A percentile compares a stretch with the other conserved stretches of the same genome.
These are phyloP conservation scores for Eristalis pertinax DNA, from an alignment of 2,888 invertebrate species.

Conservation along the genomic window DNA sequence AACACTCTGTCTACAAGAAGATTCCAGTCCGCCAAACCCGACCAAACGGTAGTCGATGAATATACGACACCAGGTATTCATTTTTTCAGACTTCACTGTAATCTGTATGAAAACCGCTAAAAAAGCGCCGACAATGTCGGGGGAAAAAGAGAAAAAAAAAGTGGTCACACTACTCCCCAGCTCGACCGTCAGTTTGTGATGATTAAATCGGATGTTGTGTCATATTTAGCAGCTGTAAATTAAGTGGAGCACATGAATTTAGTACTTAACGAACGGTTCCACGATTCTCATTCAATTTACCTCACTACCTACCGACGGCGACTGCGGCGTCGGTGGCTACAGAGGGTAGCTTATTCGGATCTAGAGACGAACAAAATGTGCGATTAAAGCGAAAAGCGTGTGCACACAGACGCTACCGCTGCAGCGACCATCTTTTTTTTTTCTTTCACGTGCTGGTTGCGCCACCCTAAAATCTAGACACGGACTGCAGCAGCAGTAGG, in stretches of 20 bases:
- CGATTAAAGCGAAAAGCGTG: slow-evolving; percentile 48
- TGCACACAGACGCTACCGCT: slow-evolving; percentile 18
- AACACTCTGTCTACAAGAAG: too few relatives aligned
- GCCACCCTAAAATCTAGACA: slow-evolving; percentile 46
- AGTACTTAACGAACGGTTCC: slow-evolving; percentile 46
- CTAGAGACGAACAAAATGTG: background rate
- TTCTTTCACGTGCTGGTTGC: background rate
- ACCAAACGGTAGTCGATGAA: too few relatives aligned
- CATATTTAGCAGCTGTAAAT: slow-evolving; percentile 61
- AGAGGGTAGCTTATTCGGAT: background rate
- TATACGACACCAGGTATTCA: too few relatives aligned
- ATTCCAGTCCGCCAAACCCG: too few relatives aligned
- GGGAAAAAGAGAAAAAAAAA: background rate
- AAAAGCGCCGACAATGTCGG: background rate
- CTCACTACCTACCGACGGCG: background rate
- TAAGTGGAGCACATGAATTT: slow-evolving; percentile 59
- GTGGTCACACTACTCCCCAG: background rate
- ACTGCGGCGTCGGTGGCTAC: background rate
- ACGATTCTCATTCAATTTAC: slow-evolving; percentile 37
- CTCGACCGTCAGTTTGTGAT: slow-evolving; percentile 15
- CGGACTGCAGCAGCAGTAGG: slow-evolving; percentile 20
- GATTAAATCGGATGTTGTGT: slow-evolving; percentile 64
- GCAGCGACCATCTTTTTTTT: slow-evolving; percentile 54
- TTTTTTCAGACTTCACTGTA: background rate
- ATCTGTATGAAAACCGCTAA: background rate